Base-by-base conservation (phyloP, 1,140 invertebrate species). In the Procambarus clarkii region DNA sequence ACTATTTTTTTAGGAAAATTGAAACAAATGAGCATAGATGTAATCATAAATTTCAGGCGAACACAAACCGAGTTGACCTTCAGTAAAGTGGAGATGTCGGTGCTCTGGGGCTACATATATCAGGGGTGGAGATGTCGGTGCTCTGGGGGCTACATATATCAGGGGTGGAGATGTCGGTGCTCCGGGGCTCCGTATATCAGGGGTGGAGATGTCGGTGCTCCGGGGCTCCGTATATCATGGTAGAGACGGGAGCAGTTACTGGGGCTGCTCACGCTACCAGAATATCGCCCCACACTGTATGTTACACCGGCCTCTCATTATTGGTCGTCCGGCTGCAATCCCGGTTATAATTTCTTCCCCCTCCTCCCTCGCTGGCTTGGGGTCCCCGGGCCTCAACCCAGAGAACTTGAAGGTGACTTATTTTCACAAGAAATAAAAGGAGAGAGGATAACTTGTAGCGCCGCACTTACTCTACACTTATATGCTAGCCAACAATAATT, bases 281-380 rank as follows among this genome's bases (percentile, higher is more conserved):
- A 34, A 74, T 74, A 74, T 74, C 69, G 7, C 21, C 69, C 69
- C 24, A 74, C 69, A 24, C n/a, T 44, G 24, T 74, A 74, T 34
- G 24, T 74, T 74, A 74, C 69, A 9, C 69, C 21, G n/a, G 69
- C 69, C 69, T 74, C 69, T 74, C 69, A 74, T 74, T 74, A 74
- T 11, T 74, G 69, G 3, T 7, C 69, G 5, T 34, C 69, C 15
- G 7, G n/a, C n/a, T 24, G n/a, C 69, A 24, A 34, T n/a, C n/a
- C 5, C 15, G n/a, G n/a, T 24, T 34, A 4, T 74, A 34, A 74
- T 74, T 7, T 34, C n/a, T 21, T n/a, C 8, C 21, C 69, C 15
- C 69, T 74, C 13, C 60, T 18, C 4, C 60, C 60, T 64, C 60
- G 11, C 21, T 74, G n/a, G n/a, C 0, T 34, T 11, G n/a, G 24